Evolutionary conservation across 2,113 vertebrate species (phyloP).

Genomic region (Merops nubicus): DNA sequence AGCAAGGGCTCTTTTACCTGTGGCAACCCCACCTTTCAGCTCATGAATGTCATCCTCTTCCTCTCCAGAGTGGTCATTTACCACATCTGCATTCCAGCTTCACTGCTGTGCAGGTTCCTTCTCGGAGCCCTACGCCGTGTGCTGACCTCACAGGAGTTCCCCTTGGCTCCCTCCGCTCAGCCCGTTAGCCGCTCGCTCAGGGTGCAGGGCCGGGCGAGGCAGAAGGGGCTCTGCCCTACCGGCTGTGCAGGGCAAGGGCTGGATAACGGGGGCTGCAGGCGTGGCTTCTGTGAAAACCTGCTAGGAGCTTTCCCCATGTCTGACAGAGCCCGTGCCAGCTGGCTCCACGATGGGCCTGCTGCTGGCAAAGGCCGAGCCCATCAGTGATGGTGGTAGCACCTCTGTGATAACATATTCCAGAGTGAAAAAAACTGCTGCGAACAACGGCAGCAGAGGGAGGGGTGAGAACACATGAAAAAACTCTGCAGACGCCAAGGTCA

Average conservation of each 20-base stretch:
- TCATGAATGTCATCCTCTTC: fast-evolving
- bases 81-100: not conserved
- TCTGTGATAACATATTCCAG: not conserved
- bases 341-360: fast-evolving
- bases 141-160: not conserved
- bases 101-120: not conserved
- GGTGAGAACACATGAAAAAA: not conserved
- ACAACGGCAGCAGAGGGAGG: not conserved
- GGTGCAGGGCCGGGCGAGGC: too few species aligned
- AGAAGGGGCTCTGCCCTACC: not conserved
- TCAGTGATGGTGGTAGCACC: not conserved
- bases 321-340: not conserved
- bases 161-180: not conserved
- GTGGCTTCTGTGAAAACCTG: not conserved
- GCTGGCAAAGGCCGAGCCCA: not conserved
- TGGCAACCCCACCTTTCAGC: fast-evolving
- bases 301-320: not conserved
- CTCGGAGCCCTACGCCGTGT: not conserved
- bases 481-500: not conserved
- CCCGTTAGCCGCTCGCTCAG: too few species aligned
- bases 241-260: not conserved
- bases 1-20: not conserved
- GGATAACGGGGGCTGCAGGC: fast-evolving
- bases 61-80: not conserved
- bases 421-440: not conserved